Evolutionary conservation across 2,888 invertebrate species (phyloP), one percentile per base, ranked within the genome.

Genomic region (Fragum sueziense): DNA sequence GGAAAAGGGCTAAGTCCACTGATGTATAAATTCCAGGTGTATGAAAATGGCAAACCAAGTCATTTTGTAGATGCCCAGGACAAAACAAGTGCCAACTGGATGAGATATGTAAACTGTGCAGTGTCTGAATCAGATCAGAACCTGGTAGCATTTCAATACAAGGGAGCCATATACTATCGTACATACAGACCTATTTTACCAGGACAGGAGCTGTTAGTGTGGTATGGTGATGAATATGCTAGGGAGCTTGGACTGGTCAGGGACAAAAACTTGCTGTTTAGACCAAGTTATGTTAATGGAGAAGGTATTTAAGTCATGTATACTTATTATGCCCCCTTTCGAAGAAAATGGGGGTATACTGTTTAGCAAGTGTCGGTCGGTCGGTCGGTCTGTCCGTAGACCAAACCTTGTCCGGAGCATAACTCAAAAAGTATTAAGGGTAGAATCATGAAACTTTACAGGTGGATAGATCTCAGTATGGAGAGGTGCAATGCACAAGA

Each of bases 51-150:
- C 20, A 84, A 81, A 52, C 79, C 87, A 11, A 83, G 82, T 61
- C 88, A 90, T 76, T 93, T 88, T 85, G 88, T 95, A 20, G 94
- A 95, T 89, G 95, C 94, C 0, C 88, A 84, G 0, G 92, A 95
- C 74, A 86, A 92, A 3, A 85, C 90, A 41, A 88, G 86, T 14
- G 94, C 95, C 6, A 95, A 95, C 89, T 95, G 95, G 95, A 93
- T 95, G 94, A 93, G 95, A 11, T 95, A 93, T 84, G 94, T 95
- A 3, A 95, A 95, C 90, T 95, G 95, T 91, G 93, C 95, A 3
- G 87, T 94, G 4, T 92, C 93, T 80, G 93, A 93, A 84, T 79
- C 83, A 27, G 95, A 95, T 84, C 95, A 95, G 86, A 95, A 95
- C 89, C 89, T 95, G 22, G 89, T 94, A 37, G 95, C 95, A 0